Conservation (phyloP, 2,888 invertebrate species). For the Epicampocera succincta region DNA sequence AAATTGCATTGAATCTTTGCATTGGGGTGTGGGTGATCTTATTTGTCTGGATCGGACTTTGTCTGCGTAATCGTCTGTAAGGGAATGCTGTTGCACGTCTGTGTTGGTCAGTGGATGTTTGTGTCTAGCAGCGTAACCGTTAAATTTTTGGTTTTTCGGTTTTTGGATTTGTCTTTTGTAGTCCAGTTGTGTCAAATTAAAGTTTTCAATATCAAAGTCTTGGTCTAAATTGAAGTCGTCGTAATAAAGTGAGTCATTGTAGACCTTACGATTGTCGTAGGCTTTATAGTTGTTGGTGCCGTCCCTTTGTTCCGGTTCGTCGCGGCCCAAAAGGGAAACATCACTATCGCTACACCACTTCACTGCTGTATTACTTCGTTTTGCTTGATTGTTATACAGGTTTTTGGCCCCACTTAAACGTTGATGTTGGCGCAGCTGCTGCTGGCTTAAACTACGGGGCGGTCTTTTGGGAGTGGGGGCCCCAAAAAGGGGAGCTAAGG, state of each 20-base stretch:
- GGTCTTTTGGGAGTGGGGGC: constrained; percentile 76
- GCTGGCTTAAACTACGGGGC: constrained; percentile 78
- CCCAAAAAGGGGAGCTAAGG: constrained; percentile 78
- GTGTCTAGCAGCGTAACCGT: constrained; percentile 49
- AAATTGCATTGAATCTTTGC: constrained; percentile 18
- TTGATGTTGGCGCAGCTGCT: constrained; percentile 78
- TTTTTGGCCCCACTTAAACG: constrained; percentile 74
- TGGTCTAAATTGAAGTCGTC: constrained; percentile 74
- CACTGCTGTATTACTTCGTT: constrained; percentile 69
- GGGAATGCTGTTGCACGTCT: constrained; percentile 35
- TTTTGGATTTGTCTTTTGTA: constrained; percentile 60
- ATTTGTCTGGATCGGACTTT: constrained; percentile 65
- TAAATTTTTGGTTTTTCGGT: constrained; percentile 43
- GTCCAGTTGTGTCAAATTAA: constrained; percentile 69
- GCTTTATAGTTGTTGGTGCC: constrained; percentile 62
- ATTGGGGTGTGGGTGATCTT: constrained; percentile 63
- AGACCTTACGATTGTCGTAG: constrained; percentile 23
- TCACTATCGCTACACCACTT: constrained; percentile 82
- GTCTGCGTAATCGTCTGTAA: constrained; percentile 67
- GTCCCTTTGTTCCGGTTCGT: constrained; percentile 68
- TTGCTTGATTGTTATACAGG: constrained; percentile 20
- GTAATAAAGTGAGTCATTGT: constrained; percentile 35
- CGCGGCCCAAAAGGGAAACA: constrained; percentile 74
- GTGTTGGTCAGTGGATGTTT: constrained; percentile 29
- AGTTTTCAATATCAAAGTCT: constrained; percentile 75